A percentile compares a stretch with the other conserved stretches of the same genome.
Evolutionary conservation across 1,140 invertebrate genomes (phyloP).

Genomic region (Pachyrhynchus sulphureomaculatus): DNA sequence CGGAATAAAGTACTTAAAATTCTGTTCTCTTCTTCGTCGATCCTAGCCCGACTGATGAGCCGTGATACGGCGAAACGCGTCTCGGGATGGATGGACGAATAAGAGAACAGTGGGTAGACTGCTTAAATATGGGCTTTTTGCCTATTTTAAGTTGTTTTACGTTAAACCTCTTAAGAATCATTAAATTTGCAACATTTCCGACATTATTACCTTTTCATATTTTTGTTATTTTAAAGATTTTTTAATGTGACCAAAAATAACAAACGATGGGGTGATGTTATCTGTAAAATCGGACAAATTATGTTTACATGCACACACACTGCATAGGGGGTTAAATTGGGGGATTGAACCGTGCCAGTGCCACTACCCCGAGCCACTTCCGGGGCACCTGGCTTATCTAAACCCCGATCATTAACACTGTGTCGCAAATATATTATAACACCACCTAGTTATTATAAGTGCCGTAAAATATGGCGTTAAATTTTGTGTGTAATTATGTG

Average conservation of each 20-base stretch:
- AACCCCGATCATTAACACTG: slow-evolving; percentile 35
- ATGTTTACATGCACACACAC: slow-evolving; percentile 35
- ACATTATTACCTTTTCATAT: too few relatives aligned
- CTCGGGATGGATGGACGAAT: too few relatives aligned
- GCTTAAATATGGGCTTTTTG: too few relatives aligned
- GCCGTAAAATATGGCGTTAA: slow-evolving; percentile 28
- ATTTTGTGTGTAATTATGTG: background rate
- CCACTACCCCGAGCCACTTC: slow-evolving; percentile 32
- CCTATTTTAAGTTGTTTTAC: too few relatives aligned
- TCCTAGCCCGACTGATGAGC: too few relatives aligned
- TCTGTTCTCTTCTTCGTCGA: too few relatives aligned
- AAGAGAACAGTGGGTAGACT: too few relatives aligned
- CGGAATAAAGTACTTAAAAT: too few relatives aligned
- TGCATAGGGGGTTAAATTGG: slow-evolving; percentile 34
- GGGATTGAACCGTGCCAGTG: slow-evolving; percentile 25
- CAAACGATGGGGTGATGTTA: slow-evolving; percentile 2
- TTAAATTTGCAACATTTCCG: too few relatives aligned
- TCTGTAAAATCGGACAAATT: slow-evolving; percentile 35
- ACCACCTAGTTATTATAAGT: slow-evolving; percentile 25
- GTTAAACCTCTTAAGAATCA: too few relatives aligned
- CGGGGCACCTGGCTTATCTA: slow-evolving; percentile 35
- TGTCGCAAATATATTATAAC: slow-evolving; percentile 32
- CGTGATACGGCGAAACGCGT: too few relatives aligned
- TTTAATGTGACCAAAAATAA: background rate
- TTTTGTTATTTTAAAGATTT: too few relatives aligned